These are phyloP conservation scores for Pygoscelis antarcticus DNA, from an alignment of 2,113 vertebrate genomes.

Conservation along the genomic window DNA sequence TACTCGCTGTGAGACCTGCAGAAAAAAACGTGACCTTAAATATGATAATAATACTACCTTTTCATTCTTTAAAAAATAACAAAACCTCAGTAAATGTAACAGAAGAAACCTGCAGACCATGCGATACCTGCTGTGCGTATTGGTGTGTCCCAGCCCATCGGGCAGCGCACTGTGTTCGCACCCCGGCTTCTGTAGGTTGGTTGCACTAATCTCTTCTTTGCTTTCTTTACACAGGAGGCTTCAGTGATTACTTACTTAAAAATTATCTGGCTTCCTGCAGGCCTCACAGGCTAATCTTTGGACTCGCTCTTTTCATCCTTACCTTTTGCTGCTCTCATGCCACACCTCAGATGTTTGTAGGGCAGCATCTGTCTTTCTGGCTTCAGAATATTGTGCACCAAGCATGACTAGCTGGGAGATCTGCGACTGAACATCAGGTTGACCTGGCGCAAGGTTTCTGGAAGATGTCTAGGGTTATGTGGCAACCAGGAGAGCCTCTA, in stretches of 20 bases:
- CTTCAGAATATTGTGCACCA: neutral
- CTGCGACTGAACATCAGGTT: neutral
- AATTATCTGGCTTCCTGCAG: neutral
- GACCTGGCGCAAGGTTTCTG: neutral
- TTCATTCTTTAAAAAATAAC: neutral
- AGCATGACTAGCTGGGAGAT: neutral
- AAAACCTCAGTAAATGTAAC: neutral
- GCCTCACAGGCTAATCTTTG: neutral
- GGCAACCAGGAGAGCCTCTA: neutral
- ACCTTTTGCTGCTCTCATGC: neutral
- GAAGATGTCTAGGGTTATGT: neutral
- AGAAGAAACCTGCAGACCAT: neutral
- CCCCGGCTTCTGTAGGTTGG: neutral
- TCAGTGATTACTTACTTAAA: neutral
- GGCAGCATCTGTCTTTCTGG: neutral
- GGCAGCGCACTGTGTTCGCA: neutral
- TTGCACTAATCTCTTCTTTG: neutral
- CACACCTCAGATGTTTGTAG: neutral
- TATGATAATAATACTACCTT: neutral
- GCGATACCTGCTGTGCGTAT: neutral
- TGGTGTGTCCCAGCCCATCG: neutral
- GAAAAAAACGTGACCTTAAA: neutral
- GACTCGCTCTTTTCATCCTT: neutral
- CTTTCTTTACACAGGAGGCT: neutral
- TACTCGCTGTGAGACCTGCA: neutral